Evolutionary conservation across 2,888 invertebrate genomes (phyloP), one percentile per base, ranked within the genome.

Genomic region (Amphimallon solstitiale): DNA sequence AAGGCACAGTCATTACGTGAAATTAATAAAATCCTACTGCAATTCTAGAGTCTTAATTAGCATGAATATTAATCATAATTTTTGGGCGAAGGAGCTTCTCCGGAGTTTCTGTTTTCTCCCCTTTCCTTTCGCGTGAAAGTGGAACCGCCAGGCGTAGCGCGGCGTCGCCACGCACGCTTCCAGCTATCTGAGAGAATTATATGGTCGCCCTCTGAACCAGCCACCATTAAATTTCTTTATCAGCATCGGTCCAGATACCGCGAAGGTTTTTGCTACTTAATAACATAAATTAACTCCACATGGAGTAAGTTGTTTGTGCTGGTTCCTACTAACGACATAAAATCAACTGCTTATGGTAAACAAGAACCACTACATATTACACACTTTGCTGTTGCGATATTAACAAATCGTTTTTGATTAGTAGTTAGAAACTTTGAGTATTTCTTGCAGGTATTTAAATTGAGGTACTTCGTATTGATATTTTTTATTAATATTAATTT

Each of bases 161-260:
- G 29, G 40, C 56, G 56, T 29, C 21, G 43, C 29, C 34, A 59
- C 43, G 56, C 56, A 59, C 43, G 56, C 34, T 43, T 43, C 35
- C 37, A 45, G 67, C 51, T 67, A 63, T 67, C 63, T 59, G 60
- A 59, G 60, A 59, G 61, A 51, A 62, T 69, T 69, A 69, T 67
- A 62, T 54, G 63, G 67, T 40, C 67, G 68, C 68, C 70, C 70
- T 65, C 60, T 65, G 68, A 70, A 69, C 72, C 67, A 40, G 60
- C 54, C 61, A 56, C 67, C 72, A 70, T 70, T 72, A 71, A 72
- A 72, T 69, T 70, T 72, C 72, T 72, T 72, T 72, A 72, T 72
- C 72, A 64, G 61, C 43, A 49, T 60, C 21, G 46, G 59, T 35
- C 62, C 62, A 62, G 65, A 66, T 51, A 65, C 66, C 38, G 19